Conservation (phyloP, 2,888 invertebrate genomes). For the Yponomeuta plumbellus region DNA sequence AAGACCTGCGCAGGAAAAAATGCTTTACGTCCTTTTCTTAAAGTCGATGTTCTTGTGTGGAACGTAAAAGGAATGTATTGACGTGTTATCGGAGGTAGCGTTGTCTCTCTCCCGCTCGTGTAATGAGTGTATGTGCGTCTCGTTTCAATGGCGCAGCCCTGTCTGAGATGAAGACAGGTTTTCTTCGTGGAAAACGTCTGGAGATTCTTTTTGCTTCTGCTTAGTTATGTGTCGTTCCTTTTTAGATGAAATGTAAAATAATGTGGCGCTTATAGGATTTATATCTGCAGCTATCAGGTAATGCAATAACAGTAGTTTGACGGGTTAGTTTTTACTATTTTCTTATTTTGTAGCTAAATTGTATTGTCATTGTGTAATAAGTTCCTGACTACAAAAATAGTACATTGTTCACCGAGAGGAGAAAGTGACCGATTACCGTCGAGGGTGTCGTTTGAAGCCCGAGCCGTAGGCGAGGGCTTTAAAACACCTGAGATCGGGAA, state of each 20-base stretch:
- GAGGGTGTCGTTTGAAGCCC: too few species aligned
- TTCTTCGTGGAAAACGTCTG: constrained; percentile 59
- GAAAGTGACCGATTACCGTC: too few species aligned
- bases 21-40: constrained; percentile 36
- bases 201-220: constrained; percentile 52
- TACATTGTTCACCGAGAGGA: too few species aligned
- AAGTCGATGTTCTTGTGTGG: constrained; percentile 45
- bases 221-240: constrained; percentile 4
- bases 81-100: constrained; percentile 72
- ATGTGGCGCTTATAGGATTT: not conserved
- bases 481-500: too few species aligned
- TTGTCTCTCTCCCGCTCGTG: constrained; percentile 57
- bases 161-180: constrained; percentile 60
- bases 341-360: too few species aligned
- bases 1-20: constrained; percentile 37
- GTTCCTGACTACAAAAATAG: too few species aligned
- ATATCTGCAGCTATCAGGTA: not conserved
- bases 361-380: too few species aligned
- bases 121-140: constrained; percentile 59
- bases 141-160: constrained; percentile 60
- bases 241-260: not conserved
- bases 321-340: too few species aligned
- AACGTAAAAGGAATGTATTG: constrained; percentile 67
- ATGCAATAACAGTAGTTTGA: too few species aligned
- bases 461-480: too few species aligned